Conservation (phyloP, 2,888 invertebrate species). For the Lasius platythorax region DNA sequence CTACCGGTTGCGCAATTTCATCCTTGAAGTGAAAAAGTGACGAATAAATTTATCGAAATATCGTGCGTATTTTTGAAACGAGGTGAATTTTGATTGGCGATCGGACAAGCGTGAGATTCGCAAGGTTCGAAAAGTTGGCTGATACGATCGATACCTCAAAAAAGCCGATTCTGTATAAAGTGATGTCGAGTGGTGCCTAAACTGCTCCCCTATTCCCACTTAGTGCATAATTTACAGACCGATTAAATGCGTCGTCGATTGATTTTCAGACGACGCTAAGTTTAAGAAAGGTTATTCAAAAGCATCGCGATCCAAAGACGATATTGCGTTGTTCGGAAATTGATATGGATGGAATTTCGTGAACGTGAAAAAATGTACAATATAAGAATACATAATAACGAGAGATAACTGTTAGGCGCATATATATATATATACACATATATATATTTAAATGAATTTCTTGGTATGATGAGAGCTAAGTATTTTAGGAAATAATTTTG, state of each 20-base stretch:
- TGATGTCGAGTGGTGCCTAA: conserved; percentile 65
- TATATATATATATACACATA: not conserved
- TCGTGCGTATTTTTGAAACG: conserved; percentile 1
- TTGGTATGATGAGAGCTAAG: conserved; percentile 14
- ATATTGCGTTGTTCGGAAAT: not conserved
- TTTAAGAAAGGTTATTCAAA: not conserved
- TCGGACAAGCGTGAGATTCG: not conserved
- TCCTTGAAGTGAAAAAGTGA: not conserved
- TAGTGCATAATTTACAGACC: not conserved
- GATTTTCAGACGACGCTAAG: not conserved
- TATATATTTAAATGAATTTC: conserved; percentile 62
- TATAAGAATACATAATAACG: conserved; percentile 20
- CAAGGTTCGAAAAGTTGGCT: not conserved
- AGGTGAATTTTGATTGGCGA: not conserved
- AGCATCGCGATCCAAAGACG: not conserved
- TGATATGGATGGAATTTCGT: not conserved
- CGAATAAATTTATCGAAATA: not conserved
- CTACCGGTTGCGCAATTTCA: not conserved
- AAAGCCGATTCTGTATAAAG: conserved; percentile 46
- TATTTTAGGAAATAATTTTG: conserved; percentile 25
- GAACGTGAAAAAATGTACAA: conserved; percentile 1
- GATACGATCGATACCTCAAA: conserved; percentile 4
- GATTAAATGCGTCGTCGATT: not conserved
- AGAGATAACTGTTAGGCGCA: conserved; percentile 48
- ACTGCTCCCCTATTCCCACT: conserved; percentile 40